phyloP scores from a whole-genome alignment of 2,888 invertebrate species.

The Pristionchus exspectatus region DNA sequence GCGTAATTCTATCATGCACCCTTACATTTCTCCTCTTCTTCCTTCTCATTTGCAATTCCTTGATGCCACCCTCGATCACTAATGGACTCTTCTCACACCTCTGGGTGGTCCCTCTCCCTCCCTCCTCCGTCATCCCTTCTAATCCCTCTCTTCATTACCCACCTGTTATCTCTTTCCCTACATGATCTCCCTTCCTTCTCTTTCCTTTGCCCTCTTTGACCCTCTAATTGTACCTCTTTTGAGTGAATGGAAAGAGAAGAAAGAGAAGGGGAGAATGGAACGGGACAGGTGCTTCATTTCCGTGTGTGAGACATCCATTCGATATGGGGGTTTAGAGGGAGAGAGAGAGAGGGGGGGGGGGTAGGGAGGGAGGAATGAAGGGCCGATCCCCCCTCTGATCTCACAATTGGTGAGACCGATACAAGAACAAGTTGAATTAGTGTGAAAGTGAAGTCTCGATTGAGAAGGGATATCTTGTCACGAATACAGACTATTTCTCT shows the following conservation, averaged over 20 bases:
- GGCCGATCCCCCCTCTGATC: conserved; percentile 23
- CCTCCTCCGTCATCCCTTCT: neutral
- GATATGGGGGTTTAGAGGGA: neutral
- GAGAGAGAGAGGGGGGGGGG: neutral
- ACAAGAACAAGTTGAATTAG: conserved; percentile 31
- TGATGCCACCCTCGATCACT: conserved; percentile 14
- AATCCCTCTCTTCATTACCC: conserved; percentile 20
- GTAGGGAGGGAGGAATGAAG: neutral
- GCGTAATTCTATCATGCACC: neutral
- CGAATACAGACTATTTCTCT: conserved; percentile 9
- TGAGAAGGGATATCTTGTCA: neutral
- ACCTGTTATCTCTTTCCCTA: conserved; percentile 33
- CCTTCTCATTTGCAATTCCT: conserved; percentile 12
- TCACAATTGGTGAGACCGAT: conserved; percentile 37
- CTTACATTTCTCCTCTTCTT: neutral
- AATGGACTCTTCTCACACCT: neutral
- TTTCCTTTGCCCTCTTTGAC: conserved; percentile 11
- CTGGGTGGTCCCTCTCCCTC: neutral
- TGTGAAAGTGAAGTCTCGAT: neutral
- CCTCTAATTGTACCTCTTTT: conserved; percentile 1
- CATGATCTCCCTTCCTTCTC: neutral
- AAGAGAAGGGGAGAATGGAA: conserved; percentile 28
- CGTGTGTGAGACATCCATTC: neutral
- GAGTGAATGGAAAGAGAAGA: conserved; percentile 26
- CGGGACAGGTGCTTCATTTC: conserved; percentile 43